Evolutionary conservation across 92 coral and sea anemone genomes (phyloP).

Genomic region (Siderastrea siderea): DNA sequence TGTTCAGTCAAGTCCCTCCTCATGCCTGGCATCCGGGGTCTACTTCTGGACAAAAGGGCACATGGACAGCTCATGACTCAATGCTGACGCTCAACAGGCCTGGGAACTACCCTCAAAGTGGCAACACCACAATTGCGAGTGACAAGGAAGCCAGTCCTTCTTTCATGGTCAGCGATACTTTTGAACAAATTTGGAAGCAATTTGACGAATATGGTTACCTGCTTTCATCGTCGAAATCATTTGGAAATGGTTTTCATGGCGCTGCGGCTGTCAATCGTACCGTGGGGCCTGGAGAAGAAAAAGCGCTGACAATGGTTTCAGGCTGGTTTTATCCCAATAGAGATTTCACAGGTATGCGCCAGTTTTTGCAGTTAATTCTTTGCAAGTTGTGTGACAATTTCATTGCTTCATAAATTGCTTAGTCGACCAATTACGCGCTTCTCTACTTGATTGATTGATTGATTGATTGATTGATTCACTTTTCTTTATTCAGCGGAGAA

Average conservation of each 20-base stretch:
- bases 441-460: too few species aligned
- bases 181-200: conserved; percentile 40
- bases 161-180: conserved; percentile 46
- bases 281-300: conserved; percentile 19
- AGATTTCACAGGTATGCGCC: conserved; percentile 49
- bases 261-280: conserved; percentile 23
- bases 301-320: conserved; percentile 23
- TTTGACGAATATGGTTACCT: conserved; percentile 35
- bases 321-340: conserved; percentile 60
- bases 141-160: conserved; percentile 11
- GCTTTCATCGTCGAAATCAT: conserved; percentile 1
- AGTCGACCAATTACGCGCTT: neutral
- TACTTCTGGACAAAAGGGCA: conserved; percentile 36
- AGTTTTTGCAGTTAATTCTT: too few species aligned
- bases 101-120: conserved; percentile 52
- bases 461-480: too few species aligned
- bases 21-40: conserved; percentile 38
- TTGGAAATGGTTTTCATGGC: conserved; percentile 34
- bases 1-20: conserved; percentile 21
- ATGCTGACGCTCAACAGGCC: conserved; percentile 47
- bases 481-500: conserved; percentile 19
- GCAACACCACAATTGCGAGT: conserved; percentile 35
- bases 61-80: conserved; percentile 32
- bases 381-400: neutral
- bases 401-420: too few species aligned